A percentile compares a stretch with the other conserved stretches of the same genome.
These are phyloP conservation scores for Ariolimax columbianus DNA, from an alignment of 2,888 invertebrate genomes.

Conservation along the genomic window DNA sequence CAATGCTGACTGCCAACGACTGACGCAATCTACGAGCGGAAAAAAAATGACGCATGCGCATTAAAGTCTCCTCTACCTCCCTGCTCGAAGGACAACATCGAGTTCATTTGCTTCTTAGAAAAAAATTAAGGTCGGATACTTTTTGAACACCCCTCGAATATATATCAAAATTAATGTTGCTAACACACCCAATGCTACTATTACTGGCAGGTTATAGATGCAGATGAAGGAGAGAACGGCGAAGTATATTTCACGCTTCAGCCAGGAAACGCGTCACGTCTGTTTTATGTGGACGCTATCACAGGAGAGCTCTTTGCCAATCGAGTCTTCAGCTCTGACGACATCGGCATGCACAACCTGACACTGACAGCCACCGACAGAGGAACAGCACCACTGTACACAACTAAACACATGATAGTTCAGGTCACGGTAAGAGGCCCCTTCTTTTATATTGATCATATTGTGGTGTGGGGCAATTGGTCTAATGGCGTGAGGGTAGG, in stretches of 20 bases:
- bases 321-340: constrained; percentile 33
- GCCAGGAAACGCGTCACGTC: constrained; percentile 49
- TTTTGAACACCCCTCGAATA: too few relatives aligned
- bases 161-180: too few relatives aligned
- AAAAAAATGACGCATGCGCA: too few relatives aligned
- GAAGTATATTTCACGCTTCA: constrained; percentile 58
- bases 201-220: constrained; percentile 56
- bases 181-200: not conserved
- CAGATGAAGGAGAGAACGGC: constrained; percentile 62
- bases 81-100: too few relatives aligned
- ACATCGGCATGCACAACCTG: constrained; percentile 54
- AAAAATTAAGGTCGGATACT: too few relatives aligned
- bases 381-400: constrained; percentile 49
- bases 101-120: too few relatives aligned
- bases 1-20: too few relatives aligned
- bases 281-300: constrained; percentile 60
- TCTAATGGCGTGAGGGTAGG: too few relatives aligned
- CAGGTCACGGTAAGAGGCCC: constrained; percentile 46
- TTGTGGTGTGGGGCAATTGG: too few relatives aligned
- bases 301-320: constrained; percentile 57
- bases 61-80: too few relatives aligned
- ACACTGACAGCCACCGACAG: constrained; percentile 54
- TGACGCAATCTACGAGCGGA: too few relatives aligned
- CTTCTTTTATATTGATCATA: too few relatives aligned
- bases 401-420: constrained; percentile 43